Evolutionary conservation across 2,113 vertebrate species (phyloP), one percentile per base, ranked within the genome.

Genomic region (Rhea americana): DNA sequence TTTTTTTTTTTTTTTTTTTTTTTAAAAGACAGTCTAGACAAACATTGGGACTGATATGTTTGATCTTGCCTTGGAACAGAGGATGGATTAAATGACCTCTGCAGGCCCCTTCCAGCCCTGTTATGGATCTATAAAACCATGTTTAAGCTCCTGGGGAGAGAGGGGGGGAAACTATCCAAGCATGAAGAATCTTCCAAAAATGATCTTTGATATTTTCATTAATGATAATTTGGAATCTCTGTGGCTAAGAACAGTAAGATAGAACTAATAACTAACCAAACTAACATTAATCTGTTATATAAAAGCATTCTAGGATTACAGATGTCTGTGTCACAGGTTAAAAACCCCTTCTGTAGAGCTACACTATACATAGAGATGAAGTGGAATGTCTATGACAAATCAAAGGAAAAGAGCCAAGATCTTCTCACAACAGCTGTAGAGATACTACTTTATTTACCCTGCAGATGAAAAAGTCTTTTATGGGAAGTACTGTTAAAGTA

Each of bases 171-270:
- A 35, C 61, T 84, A 83, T 51, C 39, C 73, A 93, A 91, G 83
- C 91, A 86, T n/a, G 73, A 45, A 81, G 59, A 88, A 90, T 91
- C 58, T 94, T 47, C 82, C 85, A 51, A 48, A 93, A 90, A 79
- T 93, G 56, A 94, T 80, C 91, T 93, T 86, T 96, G 88, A 82
- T 88, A 92, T 89, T 93, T 95, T 93, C 76, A 89, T 85, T 93
- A 85, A 85, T 87, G 89, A 63, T 74, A 87, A 83, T 82, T 79
- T 82, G 47, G 59, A 89, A 80, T 87, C 35, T 30, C 20, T 84
- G 25, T 18, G 83, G 19, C 53, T n/a, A 48, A 14, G 73, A 58
- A 89, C 47, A 16, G 68, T 50, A 30, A 80, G 55, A 80, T 35
- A 76, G 89, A 94, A 89, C 87, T 89, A 30, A 47, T 28, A 32